Conservation (phyloP, 2,888 invertebrate genomes). For the Baccha elongata region DNA sequence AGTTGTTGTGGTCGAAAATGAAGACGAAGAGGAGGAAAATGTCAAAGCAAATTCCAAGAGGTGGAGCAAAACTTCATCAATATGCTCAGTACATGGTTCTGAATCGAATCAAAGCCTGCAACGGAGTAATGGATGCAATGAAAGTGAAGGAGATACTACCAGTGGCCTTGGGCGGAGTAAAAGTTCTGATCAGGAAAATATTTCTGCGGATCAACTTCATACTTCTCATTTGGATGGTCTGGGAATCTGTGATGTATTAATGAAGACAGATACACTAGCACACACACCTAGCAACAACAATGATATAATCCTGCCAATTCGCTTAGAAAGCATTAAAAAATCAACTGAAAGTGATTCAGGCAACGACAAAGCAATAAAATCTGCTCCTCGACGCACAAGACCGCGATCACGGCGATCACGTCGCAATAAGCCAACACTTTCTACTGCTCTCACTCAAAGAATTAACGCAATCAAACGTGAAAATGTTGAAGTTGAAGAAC, state of each 20-base stretch:
- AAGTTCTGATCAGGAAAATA: constrained; percentile 76
- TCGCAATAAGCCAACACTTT: constrained; percentile 12
- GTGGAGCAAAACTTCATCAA: constrained; percentile 83
- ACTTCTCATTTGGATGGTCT: constrained; percentile 49
- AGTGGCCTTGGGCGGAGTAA: constrained; percentile 78
- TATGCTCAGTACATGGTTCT: constrained; percentile 74
- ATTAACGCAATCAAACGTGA: constrained; percentile 30
- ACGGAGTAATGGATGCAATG: constrained; percentile 63
- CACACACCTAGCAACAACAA: constrained; percentile 20
- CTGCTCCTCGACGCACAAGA: neutral
- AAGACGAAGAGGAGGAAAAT: constrained; percentile 86
- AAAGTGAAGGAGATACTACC: constrained; percentile 77
- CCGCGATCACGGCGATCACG: constrained; percentile 27
- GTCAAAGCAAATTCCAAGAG: constrained; percentile 86
- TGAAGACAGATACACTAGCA: constrained; percentile 21
- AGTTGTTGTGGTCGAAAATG: constrained; percentile 89
- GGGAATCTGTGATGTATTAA: constrained; percentile 48
- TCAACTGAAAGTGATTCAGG: constrained; percentile 25
- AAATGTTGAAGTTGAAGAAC: constrained; percentile 35
- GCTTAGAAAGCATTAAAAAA: constrained; percentile 14
- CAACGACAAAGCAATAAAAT: constrained; percentile 23
- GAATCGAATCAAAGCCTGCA: constrained; percentile 70
- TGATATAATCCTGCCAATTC: constrained; percentile 51
- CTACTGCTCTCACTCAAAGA: constrained; percentile 11
- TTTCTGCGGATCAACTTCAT: constrained; percentile 52